A percentile compares a stretch with the other conserved stretches of the same genome.
These are phyloP conservation scores for Aricia artaxerxes DNA, from an alignment of 2,888 invertebrate species.

Conservation along the genomic window DNA sequence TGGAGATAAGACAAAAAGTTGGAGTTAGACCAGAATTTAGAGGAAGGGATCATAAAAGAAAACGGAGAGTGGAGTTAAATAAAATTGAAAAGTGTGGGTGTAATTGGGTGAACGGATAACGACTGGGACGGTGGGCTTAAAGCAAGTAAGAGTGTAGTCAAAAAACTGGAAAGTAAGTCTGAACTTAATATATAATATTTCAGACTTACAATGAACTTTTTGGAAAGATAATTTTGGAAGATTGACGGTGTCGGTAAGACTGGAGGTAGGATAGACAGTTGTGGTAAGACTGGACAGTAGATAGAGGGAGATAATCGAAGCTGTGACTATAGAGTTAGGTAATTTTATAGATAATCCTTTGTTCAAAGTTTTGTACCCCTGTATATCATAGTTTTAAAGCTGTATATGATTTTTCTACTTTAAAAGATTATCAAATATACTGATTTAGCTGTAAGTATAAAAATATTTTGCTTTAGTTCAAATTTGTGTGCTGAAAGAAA, in stretches of 20 bases:
- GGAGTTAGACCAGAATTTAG: no score
- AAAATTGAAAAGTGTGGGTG: no score
- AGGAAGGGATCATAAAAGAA: no score
- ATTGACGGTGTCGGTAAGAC: neutral
- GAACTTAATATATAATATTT: neutral
- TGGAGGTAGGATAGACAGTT: neutral
- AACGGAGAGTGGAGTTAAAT: no score
- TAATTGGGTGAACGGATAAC: neutral
- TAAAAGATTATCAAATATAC: neutral
- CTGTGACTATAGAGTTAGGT: slow-evolving; percentile 7
- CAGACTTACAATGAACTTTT: neutral
- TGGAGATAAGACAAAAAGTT: no score
- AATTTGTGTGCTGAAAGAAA: slow-evolving; percentile 2
- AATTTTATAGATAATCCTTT: neutral
- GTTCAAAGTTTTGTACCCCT: slow-evolving; percentile 9
- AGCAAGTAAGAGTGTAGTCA: neutral
- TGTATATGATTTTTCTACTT: slow-evolving; percentile 8
- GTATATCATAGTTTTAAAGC: slow-evolving; percentile 16
- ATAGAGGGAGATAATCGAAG: neutral
- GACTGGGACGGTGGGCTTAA: neutral
- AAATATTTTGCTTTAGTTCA: slow-evolving; percentile 16
- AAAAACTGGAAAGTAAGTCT: no score
- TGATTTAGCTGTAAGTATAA: slow-evolving; percentile 10
- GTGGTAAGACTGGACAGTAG: neutral
- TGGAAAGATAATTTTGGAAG: neutral